Percentiles rank a stretch among this genome's conserved stretches.
These are phyloP conservation scores for Mantis religiosa DNA, from an alignment of 2,888 invertebrate genomes.

Conservation along the genomic window DNA sequence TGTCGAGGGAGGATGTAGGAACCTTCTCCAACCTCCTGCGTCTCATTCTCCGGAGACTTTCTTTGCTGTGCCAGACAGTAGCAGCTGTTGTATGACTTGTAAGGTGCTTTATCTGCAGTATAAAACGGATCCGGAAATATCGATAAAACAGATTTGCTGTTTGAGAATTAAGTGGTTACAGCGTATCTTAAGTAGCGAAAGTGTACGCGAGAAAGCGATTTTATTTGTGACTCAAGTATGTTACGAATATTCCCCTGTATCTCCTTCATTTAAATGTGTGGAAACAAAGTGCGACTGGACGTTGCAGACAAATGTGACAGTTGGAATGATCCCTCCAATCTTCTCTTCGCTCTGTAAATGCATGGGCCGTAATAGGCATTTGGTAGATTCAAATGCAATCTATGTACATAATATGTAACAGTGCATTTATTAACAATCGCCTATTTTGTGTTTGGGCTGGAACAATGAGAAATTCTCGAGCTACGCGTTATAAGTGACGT, in stretches of 20 bases:
- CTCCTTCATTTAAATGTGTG: neutral
- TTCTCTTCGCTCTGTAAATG: neutral
- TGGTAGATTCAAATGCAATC: neutral
- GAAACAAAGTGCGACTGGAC: neutral
- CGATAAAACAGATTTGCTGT: neutral
- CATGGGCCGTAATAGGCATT: neutral
- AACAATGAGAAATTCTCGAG: neutral
- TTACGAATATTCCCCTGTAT: neutral
- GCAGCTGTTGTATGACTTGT: too few relatives aligned
- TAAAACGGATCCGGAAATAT: neutral
- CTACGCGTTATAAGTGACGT: neutral
- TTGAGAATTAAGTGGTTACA: neutral
- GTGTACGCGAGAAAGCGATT: neutral
- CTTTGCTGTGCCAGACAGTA: too few relatives aligned
- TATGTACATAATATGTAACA: neutral
- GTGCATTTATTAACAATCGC: neutral
- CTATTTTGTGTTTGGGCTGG: neutral
- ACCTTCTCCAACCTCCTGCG: too few relatives aligned
- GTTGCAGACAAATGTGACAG: neutral
- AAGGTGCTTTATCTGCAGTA: neutral
- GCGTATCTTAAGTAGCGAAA: neutral
- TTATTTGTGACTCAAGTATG: neutral
- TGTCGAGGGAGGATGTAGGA: too few relatives aligned
- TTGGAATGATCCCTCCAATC: neutral
- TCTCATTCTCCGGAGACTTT: too few relatives aligned